These are phyloP conservation scores for Neodon shergylaensis DNA, from an alignment of 2,113 vertebrate species.

Conservation along the genomic window DNA sequence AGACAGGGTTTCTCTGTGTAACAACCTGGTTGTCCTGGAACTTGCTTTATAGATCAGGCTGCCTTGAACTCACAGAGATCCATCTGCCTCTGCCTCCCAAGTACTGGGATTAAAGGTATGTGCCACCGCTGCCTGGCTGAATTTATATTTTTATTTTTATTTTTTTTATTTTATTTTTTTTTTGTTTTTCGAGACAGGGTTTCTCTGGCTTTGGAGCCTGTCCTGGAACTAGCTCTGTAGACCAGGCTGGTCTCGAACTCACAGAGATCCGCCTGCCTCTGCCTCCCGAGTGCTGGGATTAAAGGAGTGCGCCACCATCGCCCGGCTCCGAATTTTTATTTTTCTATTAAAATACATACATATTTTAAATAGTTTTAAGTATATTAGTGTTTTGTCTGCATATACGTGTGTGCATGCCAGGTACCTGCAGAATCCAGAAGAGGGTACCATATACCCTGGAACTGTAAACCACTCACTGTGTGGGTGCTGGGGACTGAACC, in stretches of 20 bases:
- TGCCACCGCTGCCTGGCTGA: neutral
- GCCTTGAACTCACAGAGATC: neutral
- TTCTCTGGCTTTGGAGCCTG: no score
- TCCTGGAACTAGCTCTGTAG: neutral
- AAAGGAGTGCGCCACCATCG: neutral
- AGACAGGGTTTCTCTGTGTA: neutral
- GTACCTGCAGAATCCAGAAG: neutral
- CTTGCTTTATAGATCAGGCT: neutral
- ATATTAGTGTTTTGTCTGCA: neutral
- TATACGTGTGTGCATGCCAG: neutral
- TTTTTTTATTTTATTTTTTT: constrained; percentile 52
- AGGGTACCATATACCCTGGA: neutral
- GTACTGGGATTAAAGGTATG: neutral
- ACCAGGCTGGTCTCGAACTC: neutral
- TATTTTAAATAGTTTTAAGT: neutral
- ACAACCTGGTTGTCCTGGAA: neutral
- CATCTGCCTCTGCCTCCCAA: neutral
- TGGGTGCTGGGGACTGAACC: neutral
- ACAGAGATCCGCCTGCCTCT: neutral
- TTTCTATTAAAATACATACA: constrained; percentile 23
- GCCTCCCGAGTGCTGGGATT: neutral
- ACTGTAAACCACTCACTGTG: neutral
- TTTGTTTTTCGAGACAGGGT: no score
- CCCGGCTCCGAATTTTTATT: neutral
- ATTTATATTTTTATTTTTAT: constrained; percentile 36